A percentile compares a stretch with the other conserved stretches of the same genome.
These are phyloP conservation scores for Patella ulyssiponensis DNA, from an alignment of 2,888 invertebrate genomes.

Conservation along the genomic window DNA sequence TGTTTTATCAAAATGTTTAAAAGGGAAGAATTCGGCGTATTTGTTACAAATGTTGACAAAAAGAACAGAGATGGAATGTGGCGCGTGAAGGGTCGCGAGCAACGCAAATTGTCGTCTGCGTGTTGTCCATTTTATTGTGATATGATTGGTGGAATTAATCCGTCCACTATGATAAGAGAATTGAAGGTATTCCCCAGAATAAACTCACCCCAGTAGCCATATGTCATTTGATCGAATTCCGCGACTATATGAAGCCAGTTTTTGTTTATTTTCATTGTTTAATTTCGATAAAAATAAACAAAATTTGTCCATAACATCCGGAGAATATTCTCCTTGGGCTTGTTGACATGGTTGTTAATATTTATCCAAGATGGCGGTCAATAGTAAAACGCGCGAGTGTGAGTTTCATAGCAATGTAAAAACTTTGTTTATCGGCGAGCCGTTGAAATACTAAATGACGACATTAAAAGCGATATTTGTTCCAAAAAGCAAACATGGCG, in stretches of 20 bases:
- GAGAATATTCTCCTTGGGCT: neutral
- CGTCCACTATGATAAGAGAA: too few species aligned
- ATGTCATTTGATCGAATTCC: too few species aligned
- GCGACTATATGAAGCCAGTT: neutral
- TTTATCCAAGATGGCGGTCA: neutral
- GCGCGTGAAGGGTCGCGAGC: conserved; percentile 2
- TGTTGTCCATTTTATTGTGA: neutral
- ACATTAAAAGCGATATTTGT: too few species aligned
- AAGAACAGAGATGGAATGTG: neutral
- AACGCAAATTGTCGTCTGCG: neutral
- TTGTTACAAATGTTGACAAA: neutral
- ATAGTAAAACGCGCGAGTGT: neutral
- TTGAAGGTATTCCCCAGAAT: too few species aligned
- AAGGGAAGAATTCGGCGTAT: too few species aligned
- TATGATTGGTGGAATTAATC: neutral
- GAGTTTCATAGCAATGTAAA: too few species aligned
- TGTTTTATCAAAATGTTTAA: too few species aligned
- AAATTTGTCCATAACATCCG: neutral
- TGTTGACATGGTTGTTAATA: neutral
- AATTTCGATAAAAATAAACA: conserved; percentile 5
- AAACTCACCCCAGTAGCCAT: too few species aligned
- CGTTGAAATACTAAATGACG: too few species aligned
- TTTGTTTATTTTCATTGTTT: conserved; percentile 6
- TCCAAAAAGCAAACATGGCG: too few species aligned
- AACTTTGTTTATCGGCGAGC: too few species aligned